Percentiles rank a stretch among this genome's conserved stretches.
phyloP scores from a whole-genome alignment of 2,797 vertebrate genomes.

The Bufotes viridis region DNA sequence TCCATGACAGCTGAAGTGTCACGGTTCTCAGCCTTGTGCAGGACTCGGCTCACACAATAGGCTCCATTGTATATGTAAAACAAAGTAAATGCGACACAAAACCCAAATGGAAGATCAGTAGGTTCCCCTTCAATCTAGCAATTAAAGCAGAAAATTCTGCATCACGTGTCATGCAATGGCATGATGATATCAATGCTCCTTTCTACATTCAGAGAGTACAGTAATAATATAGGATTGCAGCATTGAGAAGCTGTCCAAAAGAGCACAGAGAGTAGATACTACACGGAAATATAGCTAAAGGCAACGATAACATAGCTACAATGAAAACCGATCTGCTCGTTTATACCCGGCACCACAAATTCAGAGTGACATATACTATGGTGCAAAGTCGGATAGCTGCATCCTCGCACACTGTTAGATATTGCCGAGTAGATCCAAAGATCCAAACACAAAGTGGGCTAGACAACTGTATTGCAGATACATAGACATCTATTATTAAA shows the following conservation, averaged over 20 bases:
- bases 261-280: neutral
- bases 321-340: neutral
- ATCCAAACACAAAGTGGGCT: neutral
- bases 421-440: neutral
- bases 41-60: neutral
- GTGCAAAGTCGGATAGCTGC: neutral
- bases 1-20: neutral
- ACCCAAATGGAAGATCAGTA: neutral
- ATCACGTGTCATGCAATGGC: neutral
- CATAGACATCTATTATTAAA: neutral
- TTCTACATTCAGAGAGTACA: neutral
- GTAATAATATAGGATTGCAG: neutral
- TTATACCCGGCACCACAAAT: neutral
- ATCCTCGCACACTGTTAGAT: neutral
- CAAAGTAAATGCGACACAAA: neutral
- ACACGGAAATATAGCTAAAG: slow-evolving; percentile 9
- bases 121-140: neutral
- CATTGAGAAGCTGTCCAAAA: neutral
- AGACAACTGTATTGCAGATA: neutral
- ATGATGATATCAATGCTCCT: neutral
- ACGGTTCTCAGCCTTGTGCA: neutral
- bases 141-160: neutral
- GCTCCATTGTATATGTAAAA: neutral
- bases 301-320: neutral
- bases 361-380: slow-evolving; percentile 4